Percentiles rank a stretch among this genome's conserved stretches.
These are phyloP conservation scores for Pocillopora grandis DNA, from an alignment of 92 coral and sea anemone species.

Conservation along the genomic window DNA sequence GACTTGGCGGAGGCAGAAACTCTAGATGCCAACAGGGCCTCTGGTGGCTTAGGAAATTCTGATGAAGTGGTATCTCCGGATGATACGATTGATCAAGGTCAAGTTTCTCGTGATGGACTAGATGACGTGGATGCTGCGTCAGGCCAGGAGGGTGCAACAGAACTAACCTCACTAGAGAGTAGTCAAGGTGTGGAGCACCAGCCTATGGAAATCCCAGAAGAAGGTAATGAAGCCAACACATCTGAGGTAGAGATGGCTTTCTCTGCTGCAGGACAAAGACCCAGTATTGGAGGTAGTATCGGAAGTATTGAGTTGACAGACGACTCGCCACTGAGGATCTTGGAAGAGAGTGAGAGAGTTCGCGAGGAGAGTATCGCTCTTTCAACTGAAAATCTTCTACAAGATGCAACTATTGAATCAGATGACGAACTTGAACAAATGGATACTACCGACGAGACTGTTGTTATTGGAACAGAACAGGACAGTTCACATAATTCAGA, in stretches of 20 bases:
- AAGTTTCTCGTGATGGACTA: background rate
- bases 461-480: background rate
- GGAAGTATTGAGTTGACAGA: slow-evolving; percentile 87
- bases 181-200: slow-evolving; percentile 11
- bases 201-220: slow-evolving; percentile 49
- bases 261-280: slow-evolving; percentile 28
- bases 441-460: slow-evolving; percentile 46
- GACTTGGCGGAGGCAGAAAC: background rate
- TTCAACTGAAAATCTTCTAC: slow-evolving; percentile 53
- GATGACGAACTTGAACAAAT: slow-evolving; percentile 62
- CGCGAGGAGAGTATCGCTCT: slow-evolving; percentile 65
- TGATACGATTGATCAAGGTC: slow-evolving; percentile 8
- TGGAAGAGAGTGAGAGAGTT: slow-evolving; percentile 80
- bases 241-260: slow-evolving; percentile 23
- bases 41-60: slow-evolving; percentile 9
- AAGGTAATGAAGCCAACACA: background rate
- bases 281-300: slow-evolving; percentile 34
- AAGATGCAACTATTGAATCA: slow-evolving; percentile 30
- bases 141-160: background rate
- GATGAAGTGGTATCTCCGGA: slow-evolving; percentile 18
- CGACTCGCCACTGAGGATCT: slow-evolving; percentile 82
- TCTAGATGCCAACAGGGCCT: slow-evolving; percentile 16
- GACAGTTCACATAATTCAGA: slow-evolving; percentile 30
- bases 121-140: background rate
- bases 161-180: background rate